phyloP scores from a whole-genome alignment of 2,888 invertebrate species.

The Nephrocerus scutellatus region DNA sequence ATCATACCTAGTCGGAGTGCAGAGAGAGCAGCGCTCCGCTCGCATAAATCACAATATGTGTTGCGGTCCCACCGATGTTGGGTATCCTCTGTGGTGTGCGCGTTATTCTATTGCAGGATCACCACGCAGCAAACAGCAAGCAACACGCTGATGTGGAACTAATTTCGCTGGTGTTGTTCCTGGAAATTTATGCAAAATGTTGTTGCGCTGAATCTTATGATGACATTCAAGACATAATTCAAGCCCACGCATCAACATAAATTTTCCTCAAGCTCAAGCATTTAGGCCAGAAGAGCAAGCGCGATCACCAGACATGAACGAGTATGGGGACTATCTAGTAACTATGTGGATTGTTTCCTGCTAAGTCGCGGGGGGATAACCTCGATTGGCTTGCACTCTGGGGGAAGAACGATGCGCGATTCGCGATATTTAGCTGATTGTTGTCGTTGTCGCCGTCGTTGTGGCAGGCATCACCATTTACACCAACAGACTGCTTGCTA shows the following conservation, averaged over 20 bases:
- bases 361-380: neutral
- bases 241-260: slow-evolving; percentile 42
- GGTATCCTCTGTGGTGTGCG: no score
- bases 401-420: slow-evolving; percentile 21
- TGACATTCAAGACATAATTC: slow-evolving; percentile 48
- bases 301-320: slow-evolving; percentile 20
- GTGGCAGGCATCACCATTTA: slow-evolving; percentile 21
- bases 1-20: no score
- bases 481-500: slow-evolving; percentile 13
- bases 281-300: slow-evolving; percentile 10
- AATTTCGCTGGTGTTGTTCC: slow-evolving; percentile 33
- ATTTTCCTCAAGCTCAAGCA: slow-evolving; percentile 23
- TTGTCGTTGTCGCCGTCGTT: slow-evolving; percentile 23
- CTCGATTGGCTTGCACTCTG: slow-evolving; percentile 16
- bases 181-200: slow-evolving; percentile 48
- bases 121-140: no score
- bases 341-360: slow-evolving; percentile 3
- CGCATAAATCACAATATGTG: no score
- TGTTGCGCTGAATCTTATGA: slow-evolving; percentile 48
- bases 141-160: no score
- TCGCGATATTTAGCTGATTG: slow-evolving; percentile 24
- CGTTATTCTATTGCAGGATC: neutral
- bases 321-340: no score
- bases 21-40: no score
- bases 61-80: no score